Base-by-base conservation (phyloP, 1,140 invertebrate genomes). In the Nymphalis io region DNA sequence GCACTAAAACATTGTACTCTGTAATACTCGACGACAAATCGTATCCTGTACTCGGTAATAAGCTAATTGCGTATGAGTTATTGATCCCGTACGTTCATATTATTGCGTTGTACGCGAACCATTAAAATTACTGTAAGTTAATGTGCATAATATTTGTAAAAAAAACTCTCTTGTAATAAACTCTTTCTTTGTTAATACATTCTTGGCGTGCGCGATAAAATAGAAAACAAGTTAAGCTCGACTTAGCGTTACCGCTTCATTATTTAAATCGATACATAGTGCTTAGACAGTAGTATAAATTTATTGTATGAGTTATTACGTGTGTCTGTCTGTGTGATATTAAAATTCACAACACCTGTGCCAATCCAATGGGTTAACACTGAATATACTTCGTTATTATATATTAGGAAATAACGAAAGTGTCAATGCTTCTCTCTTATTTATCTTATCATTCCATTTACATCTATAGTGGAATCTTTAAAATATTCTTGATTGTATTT, bases 61-160 rank as follows among this genome's bases (percentile, higher is more conserved):
- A 78, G 66, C 76, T 81, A 84, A 86, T 84, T 86, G 76, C 73
- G 82, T 79, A 81, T 82, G 73, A 84, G 78, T 65, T 65, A 55
- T 42, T 65, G 62, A 65, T 65, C 64, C 68, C 53, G 64, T 72
- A 76, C 76, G 51, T 77, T 67, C 64, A 74, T 75, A 78, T 76
- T 66, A 74, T 72, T 60, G 71, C 70, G 70, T 65, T 16, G 21
- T 21, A 18, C 48, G 51, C 67, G 63, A 70, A 74, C 71, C 73
- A 74, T 71, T 77, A 61, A 75, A 13, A 40, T 51, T 46, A 40
- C 20, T 57, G 13, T 16, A n/a, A 44, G 18, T n/a, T 2, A 53
- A 4, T 21, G 46, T 23, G 51, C 51, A 8, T 51, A 1, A 27
- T 55, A 27, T 55, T 23, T 55, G n/a, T 12, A 55, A 27, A 2